phyloP scores from a whole-genome alignment of 2,113 vertebrate genomes.

The Heterocephalus glaber region DNA sequence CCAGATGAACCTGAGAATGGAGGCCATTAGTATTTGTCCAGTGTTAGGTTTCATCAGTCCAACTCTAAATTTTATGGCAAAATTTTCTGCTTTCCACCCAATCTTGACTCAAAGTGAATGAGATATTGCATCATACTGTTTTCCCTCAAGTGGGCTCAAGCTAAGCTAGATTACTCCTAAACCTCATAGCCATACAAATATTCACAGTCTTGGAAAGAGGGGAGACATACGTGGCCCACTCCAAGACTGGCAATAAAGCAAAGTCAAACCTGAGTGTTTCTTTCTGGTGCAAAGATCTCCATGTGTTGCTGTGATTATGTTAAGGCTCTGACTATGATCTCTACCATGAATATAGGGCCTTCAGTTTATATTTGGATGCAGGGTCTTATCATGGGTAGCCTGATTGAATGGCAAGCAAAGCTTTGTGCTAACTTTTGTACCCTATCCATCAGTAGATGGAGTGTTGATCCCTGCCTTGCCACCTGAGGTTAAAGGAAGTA shows the following conservation, averaged over 20 bases:
- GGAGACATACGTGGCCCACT: not conserved
- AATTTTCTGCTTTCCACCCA: not conserved
- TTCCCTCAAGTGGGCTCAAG: too few species aligned
- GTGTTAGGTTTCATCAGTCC: not conserved
- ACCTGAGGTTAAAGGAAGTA: not conserved
- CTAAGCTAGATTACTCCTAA: not conserved
- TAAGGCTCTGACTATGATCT: not conserved
- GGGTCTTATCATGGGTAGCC: not conserved
- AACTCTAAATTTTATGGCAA: not conserved
- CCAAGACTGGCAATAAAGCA: not conserved
- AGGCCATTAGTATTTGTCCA: not conserved
- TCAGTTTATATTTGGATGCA: not conserved
- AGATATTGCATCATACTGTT: not conserved
- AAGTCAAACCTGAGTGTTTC: too few species aligned
- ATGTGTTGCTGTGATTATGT: not conserved
- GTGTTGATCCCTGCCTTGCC: not conserved
- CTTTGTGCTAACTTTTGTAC: not conserved
- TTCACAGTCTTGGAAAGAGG: not conserved
- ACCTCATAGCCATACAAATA: not conserved
- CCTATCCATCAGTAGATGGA: not conserved
- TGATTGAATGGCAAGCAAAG: not conserved
- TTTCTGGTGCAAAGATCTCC: not conserved
- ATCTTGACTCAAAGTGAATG: not conserved
- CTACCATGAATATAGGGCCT: not conserved
- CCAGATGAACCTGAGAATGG: not conserved